Conservation (phyloP, 2,113 vertebrate genomes). For the Argyrosomus japonicus region DNA sequence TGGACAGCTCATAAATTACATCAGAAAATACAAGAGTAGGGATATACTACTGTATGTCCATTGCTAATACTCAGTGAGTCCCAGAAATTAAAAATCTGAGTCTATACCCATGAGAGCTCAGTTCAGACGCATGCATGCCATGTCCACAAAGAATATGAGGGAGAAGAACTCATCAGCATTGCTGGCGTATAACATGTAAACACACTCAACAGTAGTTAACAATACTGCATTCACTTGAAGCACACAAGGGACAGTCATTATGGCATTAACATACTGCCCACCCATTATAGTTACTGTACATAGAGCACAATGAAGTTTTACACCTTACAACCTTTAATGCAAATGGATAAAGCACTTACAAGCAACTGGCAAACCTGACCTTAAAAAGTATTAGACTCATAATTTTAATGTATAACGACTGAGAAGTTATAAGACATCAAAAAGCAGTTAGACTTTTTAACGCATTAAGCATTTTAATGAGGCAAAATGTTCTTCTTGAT, state of each 20-base stretch:
- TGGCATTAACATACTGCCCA: neutral
- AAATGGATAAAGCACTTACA: neutral
- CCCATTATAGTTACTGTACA: neutral
- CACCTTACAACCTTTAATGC: neutral
- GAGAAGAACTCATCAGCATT: neutral
- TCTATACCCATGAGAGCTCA: neutral
- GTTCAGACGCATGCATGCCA: neutral
- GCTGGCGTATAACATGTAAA: conserved; percentile 7
- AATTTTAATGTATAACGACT: neutral
- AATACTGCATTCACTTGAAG: neutral
- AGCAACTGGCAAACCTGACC: neutral
- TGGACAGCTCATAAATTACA: neutral
- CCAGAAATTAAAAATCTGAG: neutral
- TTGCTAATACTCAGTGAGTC: neutral
- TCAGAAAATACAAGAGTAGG: neutral
- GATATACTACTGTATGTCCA: too few relatives aligned
- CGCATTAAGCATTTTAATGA: neutral
- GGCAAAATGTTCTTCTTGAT: neutral
- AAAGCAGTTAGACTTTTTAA: neutral
- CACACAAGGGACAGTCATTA: neutral
- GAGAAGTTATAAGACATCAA: neutral
- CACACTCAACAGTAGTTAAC: neutral
- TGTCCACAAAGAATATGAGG: neutral
- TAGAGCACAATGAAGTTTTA: neutral
- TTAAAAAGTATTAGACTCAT: neutral